Percentiles rank a stretch among this genome's conserved stretches.
phyloP scores from a whole-genome alignment of 2,113 vertebrate species.

The Zosterops borbonicus region DNA sequence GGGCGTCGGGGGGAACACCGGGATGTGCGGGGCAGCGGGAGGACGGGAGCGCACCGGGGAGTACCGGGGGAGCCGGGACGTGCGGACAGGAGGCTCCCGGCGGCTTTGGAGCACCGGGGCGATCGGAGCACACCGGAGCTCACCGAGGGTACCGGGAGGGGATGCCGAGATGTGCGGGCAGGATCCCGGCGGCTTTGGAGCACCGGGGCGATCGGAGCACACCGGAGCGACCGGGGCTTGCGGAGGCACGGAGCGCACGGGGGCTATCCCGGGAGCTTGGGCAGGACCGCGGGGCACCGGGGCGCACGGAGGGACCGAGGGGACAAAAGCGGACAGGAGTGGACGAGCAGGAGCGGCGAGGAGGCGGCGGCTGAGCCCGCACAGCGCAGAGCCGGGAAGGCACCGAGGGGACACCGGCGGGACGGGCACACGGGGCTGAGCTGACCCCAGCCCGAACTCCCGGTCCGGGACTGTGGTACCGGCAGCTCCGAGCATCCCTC shows the following conservation, averaged over 20 bases:
- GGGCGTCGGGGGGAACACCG: not conserved
- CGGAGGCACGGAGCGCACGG: not conserved
- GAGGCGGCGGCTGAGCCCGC: not conserved
- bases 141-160: too few relatives aligned
- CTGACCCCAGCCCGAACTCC: rapidly evolving
- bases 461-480: rapidly evolving
- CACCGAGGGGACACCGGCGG: not conserved
- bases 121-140: not conserved
- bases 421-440: not conserved
- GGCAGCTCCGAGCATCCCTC: not conserved
- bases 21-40: not conserved
- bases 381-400: not conserved
- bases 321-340: rapidly evolving
- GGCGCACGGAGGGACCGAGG: rapidly evolving
- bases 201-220: not conserved
- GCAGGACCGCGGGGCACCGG: not conserved
- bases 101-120: not conserved
- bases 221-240: not conserved
- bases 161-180: too few relatives aligned
- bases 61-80: not conserved
- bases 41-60: not conserved
- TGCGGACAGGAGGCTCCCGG: too few relatives aligned
- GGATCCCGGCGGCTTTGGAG: not conserved
- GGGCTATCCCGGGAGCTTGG: not conserved
- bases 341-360: not conserved